A percentile compares a stretch with the other conserved stretches of the same genome.
phyloP scores from a whole-genome alignment of 1,140 invertebrate genomes.

The Whitmania pigra region DNA sequence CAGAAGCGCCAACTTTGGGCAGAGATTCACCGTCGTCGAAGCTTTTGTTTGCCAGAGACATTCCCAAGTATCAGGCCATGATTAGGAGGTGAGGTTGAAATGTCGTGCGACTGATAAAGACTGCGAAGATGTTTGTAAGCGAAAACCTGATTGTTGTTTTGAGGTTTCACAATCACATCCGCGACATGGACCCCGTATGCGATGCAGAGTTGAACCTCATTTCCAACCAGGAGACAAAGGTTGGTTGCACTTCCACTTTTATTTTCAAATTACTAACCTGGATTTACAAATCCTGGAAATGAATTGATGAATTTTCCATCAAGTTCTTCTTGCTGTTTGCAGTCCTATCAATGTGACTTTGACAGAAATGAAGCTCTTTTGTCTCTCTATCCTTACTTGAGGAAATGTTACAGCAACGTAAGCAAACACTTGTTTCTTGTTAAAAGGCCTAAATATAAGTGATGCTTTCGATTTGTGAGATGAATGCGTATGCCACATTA shows the following conservation, averaged over 20 bases:
- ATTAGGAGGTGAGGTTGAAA: constrained; percentile 65
- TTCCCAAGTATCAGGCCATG: constrained; percentile 97
- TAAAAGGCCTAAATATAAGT: too few species aligned
- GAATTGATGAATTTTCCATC: not conserved
- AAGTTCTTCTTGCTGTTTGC: constrained; percentile 34
- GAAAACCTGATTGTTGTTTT: not conserved
- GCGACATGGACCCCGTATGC: constrained; percentile 6
- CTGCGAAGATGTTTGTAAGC: too few species aligned
- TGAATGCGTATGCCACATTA: too few species aligned
- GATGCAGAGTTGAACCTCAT: constrained; percentile 9
- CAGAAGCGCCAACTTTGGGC: not conserved
- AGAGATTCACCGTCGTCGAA: constrained; percentile 46
- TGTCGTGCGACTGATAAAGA: not conserved
- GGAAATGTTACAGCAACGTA: constrained; percentile 36
- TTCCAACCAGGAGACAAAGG: constrained; percentile 3
- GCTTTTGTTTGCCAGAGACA: constrained; percentile 96
- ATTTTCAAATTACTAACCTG: too few species aligned
- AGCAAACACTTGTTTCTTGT: not conserved
- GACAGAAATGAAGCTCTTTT: constrained; percentile 90
- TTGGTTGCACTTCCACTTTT: not conserved
- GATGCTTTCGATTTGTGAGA: too few species aligned
- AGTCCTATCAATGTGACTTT: constrained; percentile 86
- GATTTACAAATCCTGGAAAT: not conserved
- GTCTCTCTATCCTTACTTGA: constrained; percentile 65
- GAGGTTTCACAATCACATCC: not conserved